Conservation (phyloP, 2,797 vertebrate species). For the Pangasius djambal region DNA sequence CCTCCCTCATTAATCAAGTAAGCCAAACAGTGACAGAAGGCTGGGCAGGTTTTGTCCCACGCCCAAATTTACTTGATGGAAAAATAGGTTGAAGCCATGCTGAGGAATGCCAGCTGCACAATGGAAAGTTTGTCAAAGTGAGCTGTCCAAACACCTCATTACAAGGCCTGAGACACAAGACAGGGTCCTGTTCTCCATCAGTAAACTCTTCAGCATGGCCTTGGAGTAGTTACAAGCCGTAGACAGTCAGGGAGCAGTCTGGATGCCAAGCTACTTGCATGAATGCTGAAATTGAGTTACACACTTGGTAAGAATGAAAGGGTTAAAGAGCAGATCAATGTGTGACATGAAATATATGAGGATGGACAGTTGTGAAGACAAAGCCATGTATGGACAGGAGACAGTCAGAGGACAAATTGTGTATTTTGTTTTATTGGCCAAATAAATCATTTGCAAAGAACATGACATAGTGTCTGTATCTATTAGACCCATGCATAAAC, state of each 20-base stretch:
- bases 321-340: neutral
- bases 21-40: constrained; percentile 28
- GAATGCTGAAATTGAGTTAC: constrained; percentile 9
- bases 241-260: constrained; percentile 23
- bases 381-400: neutral
- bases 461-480: neutral
- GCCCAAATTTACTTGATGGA: constrained; percentile 18
- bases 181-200: constrained; percentile 44
- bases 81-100: constrained; percentile 29
- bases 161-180: constrained; percentile 49
- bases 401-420: neutral
- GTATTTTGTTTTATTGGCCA: constrained; percentile 17
- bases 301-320: constrained; percentile 5
- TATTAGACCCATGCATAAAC: neutral
- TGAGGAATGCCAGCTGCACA: constrained; percentile 48
- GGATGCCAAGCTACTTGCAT: constrained; percentile 37
- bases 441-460: constrained; percentile 24
- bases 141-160: constrained; percentile 58
- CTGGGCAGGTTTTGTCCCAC: constrained; percentile 8
- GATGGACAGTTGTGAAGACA: constrained; percentile 3
- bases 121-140: constrained; percentile 55
- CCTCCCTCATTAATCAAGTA: constrained; percentile 3
- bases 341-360: constrained; percentile 17
- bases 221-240: constrained; percentile 36
- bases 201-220: constrained; percentile 38